Evolutionary conservation across 2,888 invertebrate species (phyloP).

Genomic region (Epistrophe grossulariae): DNA sequence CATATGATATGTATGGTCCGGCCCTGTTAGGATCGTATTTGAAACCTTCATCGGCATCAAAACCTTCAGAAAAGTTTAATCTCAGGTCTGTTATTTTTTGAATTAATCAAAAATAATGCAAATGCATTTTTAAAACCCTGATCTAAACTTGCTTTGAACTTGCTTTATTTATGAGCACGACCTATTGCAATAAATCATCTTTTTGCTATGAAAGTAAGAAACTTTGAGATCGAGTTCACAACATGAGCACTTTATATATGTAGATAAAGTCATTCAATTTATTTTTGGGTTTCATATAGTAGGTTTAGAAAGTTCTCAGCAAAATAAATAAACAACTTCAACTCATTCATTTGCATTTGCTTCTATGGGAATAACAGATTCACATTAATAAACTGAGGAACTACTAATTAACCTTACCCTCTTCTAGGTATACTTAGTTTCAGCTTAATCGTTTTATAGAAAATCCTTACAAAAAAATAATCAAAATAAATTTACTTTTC

Average conservation of each 20-base stretch:
- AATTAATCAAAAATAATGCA: background rate
- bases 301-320: background rate
- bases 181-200: background rate
- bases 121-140: background rate
- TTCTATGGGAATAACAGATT: background rate
- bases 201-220: background rate
- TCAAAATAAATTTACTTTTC: too few species aligned
- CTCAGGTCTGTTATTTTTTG: background rate
- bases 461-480: background rate
- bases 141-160: background rate
- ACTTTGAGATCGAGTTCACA: background rate
- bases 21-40: too few species aligned
- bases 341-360: too few species aligned
- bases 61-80: background rate
- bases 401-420: background rate
- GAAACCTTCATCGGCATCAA: too few species aligned
- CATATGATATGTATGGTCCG: too few species aligned
- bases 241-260: background rate
- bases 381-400: background rate
- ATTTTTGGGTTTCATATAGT: background rate
- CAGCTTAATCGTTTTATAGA: background rate
- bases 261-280: background rate
- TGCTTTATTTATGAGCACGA: background rate
- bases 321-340: background rate
- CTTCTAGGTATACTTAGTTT: background rate